Evolutionary conservation across 2,888 invertebrate species (phyloP).

Genomic region (Anoplius nigerrimus): DNA sequence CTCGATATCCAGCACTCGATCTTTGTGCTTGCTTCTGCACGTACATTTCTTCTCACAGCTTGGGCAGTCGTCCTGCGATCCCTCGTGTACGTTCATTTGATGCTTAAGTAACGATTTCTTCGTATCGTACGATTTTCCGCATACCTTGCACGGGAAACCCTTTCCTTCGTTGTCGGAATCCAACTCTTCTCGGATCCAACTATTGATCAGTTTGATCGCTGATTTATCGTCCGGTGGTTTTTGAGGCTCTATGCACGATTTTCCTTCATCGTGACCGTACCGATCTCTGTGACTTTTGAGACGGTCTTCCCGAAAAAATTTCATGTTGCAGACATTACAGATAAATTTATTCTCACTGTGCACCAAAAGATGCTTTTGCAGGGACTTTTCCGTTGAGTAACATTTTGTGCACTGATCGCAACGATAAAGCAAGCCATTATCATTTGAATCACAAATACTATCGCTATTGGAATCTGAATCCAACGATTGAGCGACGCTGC

Average conservation of each 20-base stretch:
- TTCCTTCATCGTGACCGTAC: constrained; percentile 51
- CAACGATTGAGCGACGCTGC: constrained; percentile 15
- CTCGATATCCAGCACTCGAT: constrained; percentile 34
- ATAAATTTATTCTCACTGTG: constrained; percentile 54
- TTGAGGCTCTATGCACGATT: constrained; percentile 40
- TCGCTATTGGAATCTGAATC: constrained; percentile 32
- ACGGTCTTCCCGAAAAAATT: constrained; percentile 58
- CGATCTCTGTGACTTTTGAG: constrained; percentile 57
- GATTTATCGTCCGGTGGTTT: constrained; percentile 61
- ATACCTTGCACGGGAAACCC: constrained; percentile 61
- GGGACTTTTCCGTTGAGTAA: constrained; percentile 45
- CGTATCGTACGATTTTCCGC: constrained; percentile 65
- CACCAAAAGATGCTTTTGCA: constrained; percentile 50
- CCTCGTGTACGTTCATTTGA: constrained; percentile 51
- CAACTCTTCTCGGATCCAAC: constrained; percentile 65
- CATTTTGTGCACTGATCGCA: constrained; percentile 52
- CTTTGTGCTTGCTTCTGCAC: constrained; percentile 43
- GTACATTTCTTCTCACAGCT: constrained; percentile 43
- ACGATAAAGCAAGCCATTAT: constrained; percentile 29
- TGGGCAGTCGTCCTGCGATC: constrained; percentile 28
- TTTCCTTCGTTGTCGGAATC: constrained; percentile 64
- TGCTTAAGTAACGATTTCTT: constrained; percentile 65
- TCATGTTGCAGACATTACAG: constrained; percentile 62
- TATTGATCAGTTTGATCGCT: constrained; percentile 65
- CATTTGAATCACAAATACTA: constrained; percentile 26